A percentile compares a stretch with the other conserved stretches of the same genome.
Evolutionary conservation across 2,113 vertebrate species (phyloP).

Genomic region (Rhinogobius similis): DNA sequence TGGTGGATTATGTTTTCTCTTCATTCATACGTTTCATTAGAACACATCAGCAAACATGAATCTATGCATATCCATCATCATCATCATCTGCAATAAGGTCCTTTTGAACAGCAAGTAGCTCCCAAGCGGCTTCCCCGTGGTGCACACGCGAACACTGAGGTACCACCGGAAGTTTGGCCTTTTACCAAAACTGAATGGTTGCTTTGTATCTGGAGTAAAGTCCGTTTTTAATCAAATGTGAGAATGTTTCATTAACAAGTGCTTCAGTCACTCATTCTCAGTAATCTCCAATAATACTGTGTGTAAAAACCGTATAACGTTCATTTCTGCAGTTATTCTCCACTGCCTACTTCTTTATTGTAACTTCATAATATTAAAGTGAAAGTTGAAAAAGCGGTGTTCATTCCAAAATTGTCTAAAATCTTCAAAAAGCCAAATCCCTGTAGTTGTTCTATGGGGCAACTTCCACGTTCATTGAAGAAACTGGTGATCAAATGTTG

Average conservation of each 20-base stretch:
- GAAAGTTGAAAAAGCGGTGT: neutral
- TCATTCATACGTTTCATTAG: constrained; percentile 65
- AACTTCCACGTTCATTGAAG: neutral
- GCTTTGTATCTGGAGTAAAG: neutral
- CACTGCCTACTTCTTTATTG: neutral
- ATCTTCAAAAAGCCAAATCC: neutral
- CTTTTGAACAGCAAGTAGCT: constrained; percentile 24
- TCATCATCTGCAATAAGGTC: constrained; percentile 49
- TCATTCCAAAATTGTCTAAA: neutral
- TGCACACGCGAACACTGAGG: neutral
- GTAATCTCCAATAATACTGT: neutral
- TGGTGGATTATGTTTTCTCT: constrained; percentile 54
- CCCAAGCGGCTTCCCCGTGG: neutral
- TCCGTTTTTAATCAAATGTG: neutral
- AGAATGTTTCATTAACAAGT: neutral
- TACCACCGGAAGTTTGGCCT: neutral
- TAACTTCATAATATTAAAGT: neutral
- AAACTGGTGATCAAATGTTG: neutral
- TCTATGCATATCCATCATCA: constrained; percentile 71
- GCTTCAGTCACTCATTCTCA: neutral
- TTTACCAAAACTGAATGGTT: neutral
- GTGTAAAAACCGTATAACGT: too few relatives aligned
- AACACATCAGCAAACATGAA: constrained; percentile 54
- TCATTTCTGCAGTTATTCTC: neutral
- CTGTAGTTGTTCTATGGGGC: neutral